phyloP scores from a whole-genome alignment of 2,888 invertebrate species.

The Limenitis camilla region DNA sequence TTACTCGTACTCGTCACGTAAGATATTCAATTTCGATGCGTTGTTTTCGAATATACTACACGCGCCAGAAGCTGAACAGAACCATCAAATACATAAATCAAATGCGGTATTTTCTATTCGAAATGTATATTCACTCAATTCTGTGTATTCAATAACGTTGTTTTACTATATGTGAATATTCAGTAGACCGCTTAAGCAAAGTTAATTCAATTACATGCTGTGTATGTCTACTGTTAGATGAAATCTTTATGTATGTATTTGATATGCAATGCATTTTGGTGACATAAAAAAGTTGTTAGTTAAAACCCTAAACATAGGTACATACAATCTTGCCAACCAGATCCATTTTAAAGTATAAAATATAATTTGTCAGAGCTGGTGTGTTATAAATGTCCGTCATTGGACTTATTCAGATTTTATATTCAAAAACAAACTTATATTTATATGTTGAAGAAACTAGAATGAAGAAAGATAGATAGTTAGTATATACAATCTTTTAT shows the following conservation, averaged over 20 bases:
- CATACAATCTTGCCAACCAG: too few species aligned
- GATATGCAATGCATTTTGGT: too few species aligned
- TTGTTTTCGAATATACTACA: conserved; percentile 13
- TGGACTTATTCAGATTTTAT: too few species aligned
- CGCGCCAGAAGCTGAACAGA: conserved; percentile 1
- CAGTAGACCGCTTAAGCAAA: neutral
- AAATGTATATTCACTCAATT: neutral
- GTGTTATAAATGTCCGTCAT: too few species aligned
- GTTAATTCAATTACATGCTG: neutral
- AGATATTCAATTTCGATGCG: conserved; percentile 13
- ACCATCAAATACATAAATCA: conserved; percentile 6
- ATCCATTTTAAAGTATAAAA: too few species aligned
- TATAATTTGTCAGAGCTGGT: too few species aligned
- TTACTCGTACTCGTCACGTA: conserved; percentile 15
- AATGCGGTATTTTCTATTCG: conserved; percentile 7
- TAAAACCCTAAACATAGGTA: too few species aligned
- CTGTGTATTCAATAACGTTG: conserved; percentile 5
- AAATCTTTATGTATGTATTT: neutral
- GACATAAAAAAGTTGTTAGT: too few species aligned
- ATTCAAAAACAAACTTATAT: too few species aligned
- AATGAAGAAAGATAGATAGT: too few species aligned
- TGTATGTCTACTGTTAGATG: neutral
- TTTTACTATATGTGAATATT: conserved; percentile 5
- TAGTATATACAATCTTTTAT: too few species aligned
- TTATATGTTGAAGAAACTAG: too few species aligned